Evolutionary conservation across 2,888 invertebrate genomes (phyloP).

Genomic region (Dichetophora obliterata): DNA sequence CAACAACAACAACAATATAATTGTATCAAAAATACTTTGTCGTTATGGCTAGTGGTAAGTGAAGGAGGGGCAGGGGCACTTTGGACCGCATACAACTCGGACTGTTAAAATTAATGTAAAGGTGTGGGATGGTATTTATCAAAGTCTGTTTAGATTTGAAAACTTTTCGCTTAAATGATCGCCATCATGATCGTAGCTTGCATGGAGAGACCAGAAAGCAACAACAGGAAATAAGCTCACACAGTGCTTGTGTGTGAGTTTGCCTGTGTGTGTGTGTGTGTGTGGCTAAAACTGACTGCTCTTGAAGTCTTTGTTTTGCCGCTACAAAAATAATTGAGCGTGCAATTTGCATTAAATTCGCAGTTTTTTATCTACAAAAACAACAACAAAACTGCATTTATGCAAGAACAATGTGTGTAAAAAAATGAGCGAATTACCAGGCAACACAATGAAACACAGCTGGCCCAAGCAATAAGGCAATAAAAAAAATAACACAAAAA

Average conservation of each 20-base stretch:
- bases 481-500: background rate
- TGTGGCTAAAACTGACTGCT: background rate
- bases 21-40: background rate
- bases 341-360: slow-evolving; percentile 36
- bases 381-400: background rate
- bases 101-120: slow-evolving; percentile 17
- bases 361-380: slow-evolving; percentile 6
- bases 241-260: background rate
- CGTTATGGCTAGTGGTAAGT: no score
- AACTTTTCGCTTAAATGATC: slow-evolving; percentile 11
- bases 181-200: background rate
- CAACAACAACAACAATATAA: background rate
- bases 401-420: background rate
- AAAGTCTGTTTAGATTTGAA: slow-evolving; percentile 31
- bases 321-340: slow-evolving; percentile 27
- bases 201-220: background rate
- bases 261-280: background rate
- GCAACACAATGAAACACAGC: slow-evolving; percentile 1
- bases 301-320: background rate
- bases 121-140: slow-evolving; percentile 36
- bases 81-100: background rate
- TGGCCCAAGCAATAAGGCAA: background rate
- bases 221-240: background rate
- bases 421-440: background rate
- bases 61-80: background rate